Evolutionary conservation across 2,888 invertebrate species (phyloP), one percentile per base, ranked within the genome.

Genomic region (Eupithecia tripunctaria): DNA sequence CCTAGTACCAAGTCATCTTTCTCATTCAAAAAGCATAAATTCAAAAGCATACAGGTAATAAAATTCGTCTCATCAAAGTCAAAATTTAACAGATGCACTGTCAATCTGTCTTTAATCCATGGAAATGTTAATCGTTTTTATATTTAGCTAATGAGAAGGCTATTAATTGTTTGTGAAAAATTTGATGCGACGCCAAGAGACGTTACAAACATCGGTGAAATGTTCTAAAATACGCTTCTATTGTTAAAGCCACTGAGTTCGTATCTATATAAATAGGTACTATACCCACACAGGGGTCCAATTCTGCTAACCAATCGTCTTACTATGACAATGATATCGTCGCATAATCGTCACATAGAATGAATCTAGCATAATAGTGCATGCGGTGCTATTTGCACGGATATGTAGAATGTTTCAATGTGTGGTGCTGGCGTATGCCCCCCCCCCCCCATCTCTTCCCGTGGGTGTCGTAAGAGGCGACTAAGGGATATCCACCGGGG

Each of bases 221-320:
- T 81, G 79, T 79, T 79, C 76, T 75, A 77, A 75, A 78, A 75
- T 71, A 68, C 78, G 68, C 38, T 68, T 77, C 82, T 83, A 82
- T 84, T 85, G 82, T 82, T 82, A 56, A 25, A 56, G 25, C 2
- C 25, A 56, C 56, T 56, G 56, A 56, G 25, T 56, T 56, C 25
- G 56, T 56, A 25, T 56, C 12, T 51, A 51, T 43, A 5, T 43
- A 18, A 7, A 15, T 43, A 6, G 43, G n/a, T 43, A 43, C 7
- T 5, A n/a, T 7, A 7, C 18, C 43, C 43, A 43, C 5, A 43
- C 43, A n/a, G n/a, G n/a, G 43, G 43, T n/a, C n/a, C 43, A 43
- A 43, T 43, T 43, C 43, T 43, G n/a, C 43, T 8, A 43, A 18
- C 18, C 43, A 43, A 43, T n/a, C 18, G 18, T 2, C 7, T 43